Evolutionary conservation across 92 coral and sea anemone genomes (phyloP).

Genomic region (Blastomussa wellsi): DNA sequence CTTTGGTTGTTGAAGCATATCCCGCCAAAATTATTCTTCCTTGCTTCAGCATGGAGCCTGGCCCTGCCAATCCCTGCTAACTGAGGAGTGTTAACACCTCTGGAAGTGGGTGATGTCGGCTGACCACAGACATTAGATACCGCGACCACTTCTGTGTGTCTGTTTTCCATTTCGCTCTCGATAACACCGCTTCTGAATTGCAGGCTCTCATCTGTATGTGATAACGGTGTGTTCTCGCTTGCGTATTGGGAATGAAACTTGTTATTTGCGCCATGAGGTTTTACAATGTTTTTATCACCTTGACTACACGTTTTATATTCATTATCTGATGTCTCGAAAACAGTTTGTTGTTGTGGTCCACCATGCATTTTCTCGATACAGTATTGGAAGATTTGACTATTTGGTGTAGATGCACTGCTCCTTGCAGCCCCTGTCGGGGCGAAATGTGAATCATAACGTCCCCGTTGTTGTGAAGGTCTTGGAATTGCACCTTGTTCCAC

Average conservation of each 20-base stretch:
- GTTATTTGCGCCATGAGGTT: not conserved
- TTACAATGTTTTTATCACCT: not conserved
- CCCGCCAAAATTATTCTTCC: constrained; percentile 82
- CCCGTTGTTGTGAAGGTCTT: not conserved
- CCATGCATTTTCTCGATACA: constrained; percentile 16
- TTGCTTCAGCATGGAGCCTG: constrained; percentile 72
- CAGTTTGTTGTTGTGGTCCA: not conserved
- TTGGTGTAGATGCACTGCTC: not conserved
- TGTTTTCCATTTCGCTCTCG: constrained; percentile 12
- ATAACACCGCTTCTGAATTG: not conserved
- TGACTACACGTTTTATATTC: not conserved
- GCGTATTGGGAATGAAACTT: not conserved
- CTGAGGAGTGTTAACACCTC: not conserved
- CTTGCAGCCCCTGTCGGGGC: not conserved
- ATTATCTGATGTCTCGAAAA: not conserved
- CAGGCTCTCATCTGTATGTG: not conserved
- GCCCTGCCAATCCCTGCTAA: constrained; percentile 79
- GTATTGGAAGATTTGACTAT: constrained; percentile 23
- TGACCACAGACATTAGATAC: constrained; percentile 9
- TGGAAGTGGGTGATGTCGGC: constrained; percentile 22
- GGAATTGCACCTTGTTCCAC: not conserved
- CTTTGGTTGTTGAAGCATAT: constrained; percentile 32
- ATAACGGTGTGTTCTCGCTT: not conserved
- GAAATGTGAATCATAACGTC: not conserved
- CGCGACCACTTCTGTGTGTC: not conserved